Evolutionary conservation across 2,888 invertebrate species (phyloP).

Genomic region (Coleophora deauratella): DNA sequence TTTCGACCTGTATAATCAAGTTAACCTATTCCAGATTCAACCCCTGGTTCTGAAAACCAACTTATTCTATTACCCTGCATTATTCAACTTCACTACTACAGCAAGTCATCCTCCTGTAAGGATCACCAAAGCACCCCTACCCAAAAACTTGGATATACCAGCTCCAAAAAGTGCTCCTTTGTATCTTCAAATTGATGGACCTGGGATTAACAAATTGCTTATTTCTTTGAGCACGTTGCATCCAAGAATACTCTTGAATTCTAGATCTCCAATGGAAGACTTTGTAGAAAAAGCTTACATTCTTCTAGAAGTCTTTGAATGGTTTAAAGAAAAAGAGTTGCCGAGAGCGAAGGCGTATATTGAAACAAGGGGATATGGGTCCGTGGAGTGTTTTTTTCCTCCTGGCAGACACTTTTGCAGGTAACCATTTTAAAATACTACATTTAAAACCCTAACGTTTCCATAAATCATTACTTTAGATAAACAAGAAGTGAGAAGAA

Average conservation of each 20-base stretch:
- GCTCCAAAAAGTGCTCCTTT: constrained; percentile 46
- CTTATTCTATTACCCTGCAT: constrained; percentile 43
- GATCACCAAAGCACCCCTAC: constrained; percentile 27
- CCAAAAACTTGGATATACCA: constrained; percentile 32
- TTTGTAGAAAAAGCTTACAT: constrained; percentile 47
- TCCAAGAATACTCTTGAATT: constrained; percentile 45
- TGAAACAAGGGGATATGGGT: constrained; percentile 38
- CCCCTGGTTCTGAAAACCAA: constrained; percentile 7
- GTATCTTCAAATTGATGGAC: constrained; percentile 55
- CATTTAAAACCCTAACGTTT: too few relatives aligned
- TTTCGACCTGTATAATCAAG: too few relatives aligned
- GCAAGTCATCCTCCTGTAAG: constrained; percentile 35
- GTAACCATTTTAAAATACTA: constrained; percentile 22
- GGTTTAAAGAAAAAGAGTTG: constrained; percentile 43
- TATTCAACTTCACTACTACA: constrained; percentile 42
- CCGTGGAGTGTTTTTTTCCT: constrained; percentile 35
- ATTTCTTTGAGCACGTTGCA: constrained; percentile 42
- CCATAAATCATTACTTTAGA: too few relatives aligned
- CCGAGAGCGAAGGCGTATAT: constrained; percentile 38
- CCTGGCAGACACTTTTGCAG: constrained; percentile 61
- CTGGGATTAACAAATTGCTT: constrained; percentile 34
- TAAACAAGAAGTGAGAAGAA: too few relatives aligned
- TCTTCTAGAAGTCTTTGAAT: constrained; percentile 49
- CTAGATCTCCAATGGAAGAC: constrained; percentile 34
- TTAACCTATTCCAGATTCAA: too few relatives aligned